Evolutionary conservation across 2,113 vertebrate genomes (phyloP).

Genomic region (Elephas maximus): DNA sequence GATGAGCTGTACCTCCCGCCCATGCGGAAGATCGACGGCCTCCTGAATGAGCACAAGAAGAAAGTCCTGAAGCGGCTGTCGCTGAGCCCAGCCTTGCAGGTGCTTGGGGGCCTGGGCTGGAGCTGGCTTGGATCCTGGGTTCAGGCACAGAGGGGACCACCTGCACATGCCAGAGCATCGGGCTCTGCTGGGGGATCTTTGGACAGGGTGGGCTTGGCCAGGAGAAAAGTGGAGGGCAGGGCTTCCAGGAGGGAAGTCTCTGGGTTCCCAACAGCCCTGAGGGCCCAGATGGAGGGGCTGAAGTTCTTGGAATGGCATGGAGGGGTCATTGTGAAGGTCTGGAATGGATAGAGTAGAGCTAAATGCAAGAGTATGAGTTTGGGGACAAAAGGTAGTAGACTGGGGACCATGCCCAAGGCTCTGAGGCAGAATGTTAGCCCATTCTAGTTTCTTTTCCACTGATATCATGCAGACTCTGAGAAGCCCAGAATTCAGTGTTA

Average conservation of each 20-base stretch:
- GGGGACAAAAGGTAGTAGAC: neutral
- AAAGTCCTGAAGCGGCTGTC: conserved; percentile 93
- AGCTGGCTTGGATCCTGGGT: neutral
- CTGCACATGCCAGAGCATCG: neutral
- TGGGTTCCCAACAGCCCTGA: neutral
- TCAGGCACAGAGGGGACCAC: too few species aligned
- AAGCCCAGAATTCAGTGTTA: neutral
- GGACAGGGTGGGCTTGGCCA: neutral
- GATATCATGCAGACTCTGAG: neutral
- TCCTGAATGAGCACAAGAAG: conserved; percentile 95
- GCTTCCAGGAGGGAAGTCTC: too few species aligned
- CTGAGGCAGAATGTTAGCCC: fast-evolving
- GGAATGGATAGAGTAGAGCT: fast-evolving
- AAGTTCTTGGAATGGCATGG: fast-evolving
- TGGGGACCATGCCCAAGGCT: too few species aligned
- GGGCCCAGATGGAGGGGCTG: too few species aligned
- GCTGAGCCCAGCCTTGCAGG: conserved; percentile 93
- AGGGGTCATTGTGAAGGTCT: neutral
- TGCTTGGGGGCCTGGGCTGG: neutral
- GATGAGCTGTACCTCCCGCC: conserved; percentile 95
- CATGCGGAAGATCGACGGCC: conserved; percentile 95
- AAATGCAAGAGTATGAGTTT: neutral
- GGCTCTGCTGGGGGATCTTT: neutral
- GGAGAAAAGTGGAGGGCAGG: neutral
- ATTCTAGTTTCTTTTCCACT: neutral